A percentile compares a stretch with the other conserved stretches of the same genome.
phyloP scores from a whole-genome alignment of 2,113 vertebrate genomes.

The Tricholaema leucomelas region DNA sequence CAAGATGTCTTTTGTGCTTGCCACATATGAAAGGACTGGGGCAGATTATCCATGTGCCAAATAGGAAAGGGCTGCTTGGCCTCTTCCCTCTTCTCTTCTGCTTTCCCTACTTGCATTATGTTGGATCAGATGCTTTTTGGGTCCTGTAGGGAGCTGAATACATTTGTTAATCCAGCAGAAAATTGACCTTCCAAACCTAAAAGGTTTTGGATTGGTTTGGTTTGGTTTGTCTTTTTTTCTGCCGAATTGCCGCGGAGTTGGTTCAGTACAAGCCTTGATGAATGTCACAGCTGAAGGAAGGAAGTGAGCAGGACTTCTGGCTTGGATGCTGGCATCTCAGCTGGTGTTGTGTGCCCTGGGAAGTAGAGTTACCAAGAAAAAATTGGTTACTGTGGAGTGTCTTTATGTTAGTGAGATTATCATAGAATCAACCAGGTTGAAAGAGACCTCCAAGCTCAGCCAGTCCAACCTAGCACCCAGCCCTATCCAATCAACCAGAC shows the following conservation, averaged over 20 bases:
- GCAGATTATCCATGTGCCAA: not conserved
- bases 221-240: not conserved
- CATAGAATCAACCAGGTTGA: too few relatives aligned
- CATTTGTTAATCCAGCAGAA: not conserved
- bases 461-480: too few relatives aligned
- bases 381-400: not conserved
- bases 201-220: not conserved
- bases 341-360: not conserved
- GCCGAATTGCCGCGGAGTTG: not conserved
- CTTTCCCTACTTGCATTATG: fast-evolving
- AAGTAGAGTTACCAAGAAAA: not conserved
- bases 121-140: not conserved
- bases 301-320: not conserved
- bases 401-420: not conserved
- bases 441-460: too few relatives aligned
- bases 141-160: not conserved
- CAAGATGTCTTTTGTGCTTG: not conserved
- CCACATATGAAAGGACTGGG: not conserved
- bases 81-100: not conserved
- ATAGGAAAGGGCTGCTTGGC: not conserved
- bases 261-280: not conserved
- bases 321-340: not conserved
- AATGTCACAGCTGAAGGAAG: not conserved
- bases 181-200: not conserved
- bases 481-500: too few relatives aligned